A percentile compares a stretch with the other conserved stretches of the same genome.
These are phyloP conservation scores for Erpetoichthys calabaricus DNA, from an alignment of 2,797 vertebrate species.

Conservation along the genomic window DNA sequence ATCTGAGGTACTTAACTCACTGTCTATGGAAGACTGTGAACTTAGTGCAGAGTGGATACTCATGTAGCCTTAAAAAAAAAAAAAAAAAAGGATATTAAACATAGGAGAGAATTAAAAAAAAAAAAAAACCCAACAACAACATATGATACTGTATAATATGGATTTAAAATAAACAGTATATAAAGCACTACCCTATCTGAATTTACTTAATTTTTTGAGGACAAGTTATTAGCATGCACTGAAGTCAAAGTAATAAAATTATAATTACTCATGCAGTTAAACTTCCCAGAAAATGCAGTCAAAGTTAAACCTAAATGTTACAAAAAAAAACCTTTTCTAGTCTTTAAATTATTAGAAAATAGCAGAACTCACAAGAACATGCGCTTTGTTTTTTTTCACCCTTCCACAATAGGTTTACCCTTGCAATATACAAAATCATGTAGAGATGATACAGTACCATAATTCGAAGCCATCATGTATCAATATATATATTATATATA, in stretches of 20 bases:
- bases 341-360: background rate
- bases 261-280: background rate
- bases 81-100: background rate
- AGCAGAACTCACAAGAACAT: too few relatives aligned
- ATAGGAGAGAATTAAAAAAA: background rate
- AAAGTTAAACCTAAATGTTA: background rate
- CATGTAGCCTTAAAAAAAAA: constrained; percentile 42
- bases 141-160: background rate
- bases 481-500: too few relatives aligned
- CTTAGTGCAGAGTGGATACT: constrained; percentile 66
- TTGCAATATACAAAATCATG: too few relatives aligned
- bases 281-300: too few relatives aligned
- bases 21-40: constrained; percentile 85
- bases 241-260: background rate
- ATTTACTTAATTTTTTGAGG: background rate
- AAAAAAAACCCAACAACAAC: background rate
- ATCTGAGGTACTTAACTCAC: constrained; percentile 79
- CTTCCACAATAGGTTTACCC: too few relatives aligned
- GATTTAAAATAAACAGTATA: background rate
- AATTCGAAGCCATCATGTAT: too few relatives aligned
- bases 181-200: background rate
- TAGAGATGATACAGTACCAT: too few relatives aligned
- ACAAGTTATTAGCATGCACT: background rate
- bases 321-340: background rate
- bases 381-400: too few relatives aligned